Percentiles rank a stretch among this genome's conserved stretches.
phyloP scores from a whole-genome alignment of 2,888 invertebrate species.

The Drosophila crucigera region DNA sequence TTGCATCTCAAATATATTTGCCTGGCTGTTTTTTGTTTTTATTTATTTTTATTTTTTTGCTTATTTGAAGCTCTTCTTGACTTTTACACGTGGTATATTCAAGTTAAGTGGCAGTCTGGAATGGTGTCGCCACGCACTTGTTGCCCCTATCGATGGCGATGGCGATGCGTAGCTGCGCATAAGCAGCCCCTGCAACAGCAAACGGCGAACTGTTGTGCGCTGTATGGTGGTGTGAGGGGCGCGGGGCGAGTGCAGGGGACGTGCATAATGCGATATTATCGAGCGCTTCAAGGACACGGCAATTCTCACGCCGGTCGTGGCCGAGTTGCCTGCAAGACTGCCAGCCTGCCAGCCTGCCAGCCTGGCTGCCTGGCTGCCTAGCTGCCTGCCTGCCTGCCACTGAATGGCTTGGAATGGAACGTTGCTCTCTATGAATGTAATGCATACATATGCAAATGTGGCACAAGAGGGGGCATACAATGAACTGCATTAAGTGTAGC shows the following conservation, averaged over 20 bases:
- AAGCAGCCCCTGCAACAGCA: constrained; percentile 46
- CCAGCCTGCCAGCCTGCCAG: not conserved
- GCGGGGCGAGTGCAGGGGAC: constrained; percentile 24
- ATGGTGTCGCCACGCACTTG: constrained; percentile 35
- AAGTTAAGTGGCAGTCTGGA: not conserved
- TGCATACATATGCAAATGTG: constrained; percentile 56
- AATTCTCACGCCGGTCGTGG: constrained; percentile 60
- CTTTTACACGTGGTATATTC: constrained; percentile 12
- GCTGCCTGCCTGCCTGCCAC: not conserved
- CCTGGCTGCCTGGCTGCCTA: not conserved
- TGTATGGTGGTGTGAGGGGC: constrained; percentile 4
- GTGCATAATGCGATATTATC: constrained; percentile 64
- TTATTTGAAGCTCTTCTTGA: not conserved
- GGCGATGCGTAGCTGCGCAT: constrained; percentile 57
- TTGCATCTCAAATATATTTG: not conserved
- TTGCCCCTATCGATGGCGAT: constrained; percentile 37
- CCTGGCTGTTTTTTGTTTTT: too few relatives aligned
- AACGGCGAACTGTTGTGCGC: not conserved
- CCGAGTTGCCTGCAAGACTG: not conserved
- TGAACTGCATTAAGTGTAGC: constrained; percentile 42
- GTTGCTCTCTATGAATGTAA: not conserved
- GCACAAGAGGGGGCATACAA: constrained; percentile 35
- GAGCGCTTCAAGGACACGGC: constrained; percentile 68
- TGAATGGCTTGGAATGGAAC: constrained; percentile 11
- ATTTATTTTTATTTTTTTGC: not conserved